Base-by-base conservation (phyloP, 2,113 vertebrate genomes). In the Zosterops japonicus region DNA sequence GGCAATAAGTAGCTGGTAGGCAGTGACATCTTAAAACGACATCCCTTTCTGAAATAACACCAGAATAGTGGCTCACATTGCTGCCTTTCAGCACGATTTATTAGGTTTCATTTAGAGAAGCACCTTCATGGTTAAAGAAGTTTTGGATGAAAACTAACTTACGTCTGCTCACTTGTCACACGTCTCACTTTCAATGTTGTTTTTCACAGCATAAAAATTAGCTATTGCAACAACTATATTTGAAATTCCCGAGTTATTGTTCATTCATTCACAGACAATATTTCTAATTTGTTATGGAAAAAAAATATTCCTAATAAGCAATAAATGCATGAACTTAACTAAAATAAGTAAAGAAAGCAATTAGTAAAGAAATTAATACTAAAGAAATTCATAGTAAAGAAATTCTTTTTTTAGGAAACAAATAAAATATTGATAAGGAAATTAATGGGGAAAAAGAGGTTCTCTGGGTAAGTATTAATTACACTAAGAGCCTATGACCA, bases 151-250 rank as follows among this genome's bases (percentile, higher is more conserved):
- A 35, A 83, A 53, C 18, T 53, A 33, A 7, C 22, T 49, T 74
- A 14, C 0, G 0, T 13, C 8, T 77, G 25, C 14, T 91, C 6
- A 9, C 24, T 72, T 49, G 36, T 24, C 19, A 31, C 0, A 0
- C 11, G 2, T 42, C 17, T 61, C 52, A 28, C 6, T 53, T 74
- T 25, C 9, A 47, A 8, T 27, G 21, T 2, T 65, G 13, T 31
- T 91, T 76, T 39, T 59, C 39, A 57, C 7, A 70, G 57, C 0
- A 1, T 33, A 46, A 46, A 65, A 33, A 11, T 19, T 39, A 81
- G 11, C 10, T 74, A 11, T 42, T 70, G 22, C 13, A 74, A 50
- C 5, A 69, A 20, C 9, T 33, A 3, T 29, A 47, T 64, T 77
- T 63, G 33, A 41, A 74, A 35, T 80, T 72, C 10, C 12, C 14